Percentiles rank a stretch among this genome's conserved stretches.
Conservation (phyloP, 2,113 vertebrate species). For the Phycodurus eques region DNA sequence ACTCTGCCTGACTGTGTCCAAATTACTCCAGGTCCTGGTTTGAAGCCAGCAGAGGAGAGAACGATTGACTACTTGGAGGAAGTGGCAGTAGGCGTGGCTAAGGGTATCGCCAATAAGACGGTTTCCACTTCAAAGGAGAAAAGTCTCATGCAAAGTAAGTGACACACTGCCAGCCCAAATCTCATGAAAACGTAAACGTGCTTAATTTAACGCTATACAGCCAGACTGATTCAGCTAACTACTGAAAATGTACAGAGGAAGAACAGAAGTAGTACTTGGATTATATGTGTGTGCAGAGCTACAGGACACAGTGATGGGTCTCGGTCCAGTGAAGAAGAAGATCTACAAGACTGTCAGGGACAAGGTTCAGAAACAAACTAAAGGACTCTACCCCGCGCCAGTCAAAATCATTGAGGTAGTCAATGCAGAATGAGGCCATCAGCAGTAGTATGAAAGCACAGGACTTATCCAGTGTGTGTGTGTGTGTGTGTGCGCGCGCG, state of each 20-base stretch:
- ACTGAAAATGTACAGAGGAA: too few species aligned
- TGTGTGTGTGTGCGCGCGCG: not conserved
- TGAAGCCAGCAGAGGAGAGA: conserved; percentile 77
- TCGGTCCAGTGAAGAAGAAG: conserved; percentile 1
- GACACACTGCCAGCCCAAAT: not conserved
- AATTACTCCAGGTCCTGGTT: conserved; percentile 72
- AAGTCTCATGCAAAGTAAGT: conserved; percentile 82
- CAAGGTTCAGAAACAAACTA: conserved; percentile 6
- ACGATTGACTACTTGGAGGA: conserved; percentile 85
- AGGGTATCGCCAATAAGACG: conserved; percentile 78
- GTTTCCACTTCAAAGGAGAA: conserved; percentile 75
- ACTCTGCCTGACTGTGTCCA: not conserved
- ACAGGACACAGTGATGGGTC: conserved; percentile 1
- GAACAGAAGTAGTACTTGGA: too few species aligned
- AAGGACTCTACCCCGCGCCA: conserved; percentile 4
- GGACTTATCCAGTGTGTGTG: not conserved
- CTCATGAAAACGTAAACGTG: not conserved
- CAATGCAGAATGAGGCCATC: not conserved
- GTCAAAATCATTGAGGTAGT: conserved; percentile 7
- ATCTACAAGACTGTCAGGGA: conserved; percentile 9
- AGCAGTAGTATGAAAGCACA: not conserved
- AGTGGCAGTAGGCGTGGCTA: conserved; percentile 77
- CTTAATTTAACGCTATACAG: not conserved
- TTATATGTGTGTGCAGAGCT: not conserved
- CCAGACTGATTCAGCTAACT: too few species aligned